Evolutionary conservation across 1,140 invertebrate genomes (phyloP).

Genomic region (Lasioglossum baleicum): DNA sequence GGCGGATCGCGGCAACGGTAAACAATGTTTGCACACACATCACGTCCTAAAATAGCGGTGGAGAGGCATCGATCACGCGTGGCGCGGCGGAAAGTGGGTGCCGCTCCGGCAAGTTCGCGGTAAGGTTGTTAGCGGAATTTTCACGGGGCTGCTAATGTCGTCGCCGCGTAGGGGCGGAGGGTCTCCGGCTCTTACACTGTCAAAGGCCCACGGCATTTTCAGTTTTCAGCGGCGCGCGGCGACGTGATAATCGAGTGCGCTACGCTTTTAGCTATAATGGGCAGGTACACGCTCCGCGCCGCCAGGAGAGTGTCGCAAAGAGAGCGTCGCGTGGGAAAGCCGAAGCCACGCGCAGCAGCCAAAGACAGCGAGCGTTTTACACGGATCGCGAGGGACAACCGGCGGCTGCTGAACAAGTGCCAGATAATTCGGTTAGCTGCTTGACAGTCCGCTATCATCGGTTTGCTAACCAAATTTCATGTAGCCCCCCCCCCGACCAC

Average conservation of each 20-base stretch:
- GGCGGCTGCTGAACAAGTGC: constrained; percentile 68
- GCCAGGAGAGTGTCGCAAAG: constrained; percentile 32
- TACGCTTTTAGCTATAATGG: constrained; percentile 79
- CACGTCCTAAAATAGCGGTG: not conserved
- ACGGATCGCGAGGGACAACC: constrained; percentile 53
- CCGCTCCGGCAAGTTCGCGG: constrained; percentile 17
- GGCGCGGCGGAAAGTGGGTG: not conserved
- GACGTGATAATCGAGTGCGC: constrained; percentile 79
- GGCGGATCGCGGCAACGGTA: not conserved
- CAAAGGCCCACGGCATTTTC: constrained; percentile 68
- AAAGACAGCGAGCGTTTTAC: constrained; percentile 34
- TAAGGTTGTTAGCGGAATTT: constrained; percentile 44
- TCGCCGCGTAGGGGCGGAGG: constrained; percentile 6
- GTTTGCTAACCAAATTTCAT: constrained; percentile 70
- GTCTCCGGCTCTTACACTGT: constrained; percentile 40
- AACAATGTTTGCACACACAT: not conserved
- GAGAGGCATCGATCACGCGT: constrained; percentile 12
- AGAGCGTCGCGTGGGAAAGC: constrained; percentile 16
- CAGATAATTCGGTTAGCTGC: constrained; percentile 78
- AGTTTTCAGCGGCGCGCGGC: constrained; percentile 73
- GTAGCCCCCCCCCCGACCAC: not conserved
- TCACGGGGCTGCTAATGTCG: constrained; percentile 37
- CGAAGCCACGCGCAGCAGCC: not conserved
- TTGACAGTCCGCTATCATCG: constrained; percentile 76
- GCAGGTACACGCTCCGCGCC: constrained; percentile 66